Percentiles rank a stretch among this genome's conserved stretches.
These are phyloP conservation scores for Actinopyga echinites DNA, from an alignment of 53 echinoderm and acorn worm genomes.

Conservation along the genomic window DNA sequence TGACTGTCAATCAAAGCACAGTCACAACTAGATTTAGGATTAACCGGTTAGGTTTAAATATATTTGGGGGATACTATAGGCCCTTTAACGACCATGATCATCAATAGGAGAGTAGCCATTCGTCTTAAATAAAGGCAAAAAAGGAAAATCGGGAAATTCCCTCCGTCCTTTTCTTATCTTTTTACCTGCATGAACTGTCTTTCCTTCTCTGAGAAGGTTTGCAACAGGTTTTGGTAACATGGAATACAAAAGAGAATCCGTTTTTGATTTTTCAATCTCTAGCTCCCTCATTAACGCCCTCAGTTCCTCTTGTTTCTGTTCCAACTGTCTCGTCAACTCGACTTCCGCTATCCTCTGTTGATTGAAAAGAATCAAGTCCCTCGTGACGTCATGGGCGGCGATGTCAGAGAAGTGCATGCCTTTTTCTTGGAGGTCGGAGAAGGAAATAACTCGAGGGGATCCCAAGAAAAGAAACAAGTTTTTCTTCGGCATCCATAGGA, in stretches of 20 bases:
- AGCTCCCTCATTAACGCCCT: constrained; percentile 78
- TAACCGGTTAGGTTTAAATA: too few species aligned
- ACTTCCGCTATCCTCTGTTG: constrained; percentile 92
- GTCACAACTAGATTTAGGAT: too few species aligned
- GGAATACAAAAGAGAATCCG: constrained; percentile 83
- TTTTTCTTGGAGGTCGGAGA: constrained; percentile 68
- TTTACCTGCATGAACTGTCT: constrained; percentile 76
- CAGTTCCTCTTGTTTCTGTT: constrained; percentile 92
- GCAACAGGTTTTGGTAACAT: constrained; percentile 92
- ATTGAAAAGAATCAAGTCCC: constrained; percentile 92
- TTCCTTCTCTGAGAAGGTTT: constrained; percentile 85
- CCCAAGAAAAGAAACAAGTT: constrained; percentile 71
- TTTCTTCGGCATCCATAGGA: constrained; percentile 78
- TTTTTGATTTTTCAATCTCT: constrained; percentile 80
- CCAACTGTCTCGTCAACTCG: constrained; percentile 85
- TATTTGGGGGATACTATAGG: too few species aligned
- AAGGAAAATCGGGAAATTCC: too few species aligned
- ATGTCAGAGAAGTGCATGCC: constrained; percentile 94
- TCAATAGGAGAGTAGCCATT: too few species aligned
- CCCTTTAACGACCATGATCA: too few species aligned
- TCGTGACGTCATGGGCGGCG: constrained; percentile 88
- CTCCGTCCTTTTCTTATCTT: too few species aligned
- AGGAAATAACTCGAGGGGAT: constrained; percentile 81
- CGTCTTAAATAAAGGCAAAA: too few species aligned
- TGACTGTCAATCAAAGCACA: too few species aligned